These are phyloP conservation scores for Rhodeus uyekii DNA, from an alignment of 2,797 vertebrate genomes.

Conservation along the genomic window DNA sequence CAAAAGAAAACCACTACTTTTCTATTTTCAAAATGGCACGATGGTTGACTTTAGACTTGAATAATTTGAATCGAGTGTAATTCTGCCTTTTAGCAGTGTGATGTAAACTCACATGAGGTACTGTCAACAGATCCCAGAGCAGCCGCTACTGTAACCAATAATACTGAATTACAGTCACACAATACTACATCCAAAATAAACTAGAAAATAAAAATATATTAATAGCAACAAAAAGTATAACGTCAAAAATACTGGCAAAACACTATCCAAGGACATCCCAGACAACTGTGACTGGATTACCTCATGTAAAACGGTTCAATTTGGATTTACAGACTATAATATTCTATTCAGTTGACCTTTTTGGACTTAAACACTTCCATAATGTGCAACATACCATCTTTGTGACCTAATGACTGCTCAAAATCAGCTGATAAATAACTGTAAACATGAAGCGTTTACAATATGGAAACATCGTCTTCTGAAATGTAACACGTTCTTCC, in stretches of 20 bases:
- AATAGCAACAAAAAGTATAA: conserved; percentile 44
- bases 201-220: conserved; percentile 3
- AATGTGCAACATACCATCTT: neutral
- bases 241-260: conserved; percentile 58
- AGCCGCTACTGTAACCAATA: conserved; percentile 61
- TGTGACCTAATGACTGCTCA: neutral
- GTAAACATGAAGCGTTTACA: neutral
- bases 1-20: neutral
- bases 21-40: conserved; percentile 10
- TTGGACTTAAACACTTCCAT: neutral
- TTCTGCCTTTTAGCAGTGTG: neutral
- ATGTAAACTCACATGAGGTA: neutral
- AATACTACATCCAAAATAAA: conserved; percentile 61
- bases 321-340: neutral
- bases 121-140: conserved; percentile 36
- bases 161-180: conserved; percentile 68
- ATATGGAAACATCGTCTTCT: neutral
- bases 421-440: neutral
- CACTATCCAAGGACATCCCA: conserved; percentile 49
- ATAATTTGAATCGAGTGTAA: neutral
- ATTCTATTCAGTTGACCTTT: neutral
- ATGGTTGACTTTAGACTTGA: neutral
- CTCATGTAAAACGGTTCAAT: neutral
- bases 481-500: neutral
- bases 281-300: neutral